These are phyloP conservation scores for Florisuga fusca DNA, from an alignment of 2,797 vertebrate genomes.

Conservation along the genomic window DNA sequence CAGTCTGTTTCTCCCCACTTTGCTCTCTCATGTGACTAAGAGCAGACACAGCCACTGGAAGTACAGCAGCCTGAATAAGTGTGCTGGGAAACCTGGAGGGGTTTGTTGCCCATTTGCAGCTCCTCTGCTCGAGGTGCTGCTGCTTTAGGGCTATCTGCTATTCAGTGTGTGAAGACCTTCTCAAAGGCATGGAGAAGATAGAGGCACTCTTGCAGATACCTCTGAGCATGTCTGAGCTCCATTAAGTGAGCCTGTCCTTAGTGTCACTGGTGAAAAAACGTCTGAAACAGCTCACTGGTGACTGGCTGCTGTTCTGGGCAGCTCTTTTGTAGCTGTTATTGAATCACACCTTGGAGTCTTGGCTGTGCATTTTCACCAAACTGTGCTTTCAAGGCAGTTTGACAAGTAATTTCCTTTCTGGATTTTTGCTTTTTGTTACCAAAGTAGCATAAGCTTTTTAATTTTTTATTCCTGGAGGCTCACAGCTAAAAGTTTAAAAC, in stretches of 20 bases:
- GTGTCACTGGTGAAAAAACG: not conserved
- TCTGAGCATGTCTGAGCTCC: not conserved
- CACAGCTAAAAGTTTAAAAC: conserved; percentile 7
- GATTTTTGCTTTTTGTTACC: conserved; percentile 13
- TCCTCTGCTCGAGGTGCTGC: not conserved
- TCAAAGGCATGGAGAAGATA: not conserved
- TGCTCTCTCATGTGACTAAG: fast-evolving
- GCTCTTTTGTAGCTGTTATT: not conserved
- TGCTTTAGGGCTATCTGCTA: fast-evolving
- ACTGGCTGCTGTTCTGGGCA: not conserved
- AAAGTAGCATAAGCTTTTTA: not conserved
- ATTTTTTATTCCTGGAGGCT: conserved; percentile 23
- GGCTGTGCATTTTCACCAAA: not conserved
- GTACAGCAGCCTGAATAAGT: too few relatives aligned
- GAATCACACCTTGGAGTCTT: not conserved
- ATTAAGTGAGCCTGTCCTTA: not conserved
- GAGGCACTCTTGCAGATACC: fast-evolving
- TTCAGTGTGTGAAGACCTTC: fast-evolving
- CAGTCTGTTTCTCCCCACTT: too few relatives aligned
- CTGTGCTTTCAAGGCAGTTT: not conserved
- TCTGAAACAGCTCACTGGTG: not conserved
- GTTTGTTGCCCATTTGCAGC: fast-evolving
- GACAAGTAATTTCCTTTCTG: conserved; percentile 27
- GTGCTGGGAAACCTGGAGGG: not conserved
- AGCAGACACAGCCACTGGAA: not conserved